A percentile compares a stretch with the other conserved stretches of the same genome.
phyloP scores from a whole-genome alignment of 2,888 invertebrate species.

The Xiphydria camelus region DNA sequence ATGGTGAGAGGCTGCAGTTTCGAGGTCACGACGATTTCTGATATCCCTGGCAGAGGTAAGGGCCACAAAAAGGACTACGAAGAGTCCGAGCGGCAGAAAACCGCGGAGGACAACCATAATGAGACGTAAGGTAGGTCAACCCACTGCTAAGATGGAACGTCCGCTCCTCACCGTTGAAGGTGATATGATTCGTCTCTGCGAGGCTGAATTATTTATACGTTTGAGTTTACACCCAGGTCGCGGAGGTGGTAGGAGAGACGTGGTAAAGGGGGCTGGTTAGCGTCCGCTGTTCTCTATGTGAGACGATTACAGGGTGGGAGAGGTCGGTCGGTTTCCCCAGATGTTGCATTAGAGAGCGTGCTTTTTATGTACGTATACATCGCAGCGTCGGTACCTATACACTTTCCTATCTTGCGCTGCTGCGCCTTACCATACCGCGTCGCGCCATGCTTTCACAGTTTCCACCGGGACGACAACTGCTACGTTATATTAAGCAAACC shows the following conservation, averaged over 20 bases:
- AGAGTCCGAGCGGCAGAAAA: constrained; percentile 57
- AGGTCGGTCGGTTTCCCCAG: constrained; percentile 22
- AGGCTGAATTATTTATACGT: constrained; percentile 29
- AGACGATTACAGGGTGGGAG: constrained; percentile 6
- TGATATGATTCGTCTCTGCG: constrained; percentile 24
- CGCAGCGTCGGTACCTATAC: constrained; percentile 1
- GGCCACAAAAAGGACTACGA: constrained; percentile 58
- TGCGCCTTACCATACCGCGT: constrained; percentile 20
- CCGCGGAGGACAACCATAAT: constrained; percentile 15
- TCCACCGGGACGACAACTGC: not conserved
- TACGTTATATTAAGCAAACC: constrained; percentile 1
- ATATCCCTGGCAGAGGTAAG: constrained; percentile 61
- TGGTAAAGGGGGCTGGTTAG: not conserved
- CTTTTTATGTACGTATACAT: constrained; percentile 25
- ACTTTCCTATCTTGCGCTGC: constrained; percentile 14
- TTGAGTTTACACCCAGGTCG: constrained; percentile 20
- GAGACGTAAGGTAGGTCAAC: not conserved
- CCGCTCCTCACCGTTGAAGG: constrained; percentile 18
- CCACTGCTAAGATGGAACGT: not conserved
- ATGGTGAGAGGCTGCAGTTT: constrained; percentile 58
- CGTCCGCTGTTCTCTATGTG: not conserved
- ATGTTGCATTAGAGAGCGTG: constrained; percentile 33
- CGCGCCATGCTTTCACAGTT: constrained; percentile 9
- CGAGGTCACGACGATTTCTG: constrained; percentile 56
- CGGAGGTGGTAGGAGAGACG: constrained; percentile 9